Percentiles rank a stretch among this genome's conserved stretches.
phyloP scores from a whole-genome alignment of 2,113 vertebrate species.

The Ceuthmochares aereus region DNA sequence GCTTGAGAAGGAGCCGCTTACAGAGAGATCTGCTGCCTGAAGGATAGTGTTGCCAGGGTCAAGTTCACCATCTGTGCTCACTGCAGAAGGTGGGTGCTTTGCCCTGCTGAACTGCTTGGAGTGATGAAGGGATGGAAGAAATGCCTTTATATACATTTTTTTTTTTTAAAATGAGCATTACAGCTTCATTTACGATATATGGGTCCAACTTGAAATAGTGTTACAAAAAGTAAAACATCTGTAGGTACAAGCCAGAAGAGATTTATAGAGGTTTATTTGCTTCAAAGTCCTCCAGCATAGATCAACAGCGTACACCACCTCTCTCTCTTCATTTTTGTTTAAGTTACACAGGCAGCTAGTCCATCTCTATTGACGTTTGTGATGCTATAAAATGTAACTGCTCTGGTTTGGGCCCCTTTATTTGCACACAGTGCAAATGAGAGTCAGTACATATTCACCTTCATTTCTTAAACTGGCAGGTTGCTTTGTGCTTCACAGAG shows the following conservation, averaged over 20 bases:
- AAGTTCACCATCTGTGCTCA: not conserved
- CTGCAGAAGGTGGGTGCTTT: not conserved
- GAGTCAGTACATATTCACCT: not conserved
- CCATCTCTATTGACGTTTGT: not conserved
- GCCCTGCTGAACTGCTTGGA: not conserved
- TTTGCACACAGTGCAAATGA: not conserved
- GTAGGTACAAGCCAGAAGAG: not conserved
- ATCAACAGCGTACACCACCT: not conserved
- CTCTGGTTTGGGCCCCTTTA: not conserved
- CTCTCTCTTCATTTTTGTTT: not conserved
- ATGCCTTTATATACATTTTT: not conserved
- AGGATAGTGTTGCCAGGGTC: not conserved
- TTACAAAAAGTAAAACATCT: slow-evolving; percentile 33
- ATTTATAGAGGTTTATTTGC: not conserved
- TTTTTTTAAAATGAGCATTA: not conserved
- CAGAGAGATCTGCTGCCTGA: not conserved
- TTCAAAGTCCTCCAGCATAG: not conserved
- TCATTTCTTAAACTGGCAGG: not conserved
- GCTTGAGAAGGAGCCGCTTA: not conserved
- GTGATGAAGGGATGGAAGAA: not conserved
- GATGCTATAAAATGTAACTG: not conserved
- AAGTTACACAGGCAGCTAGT: not conserved
- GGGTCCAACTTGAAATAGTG: not conserved
- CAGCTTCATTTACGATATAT: slow-evolving; percentile 9
- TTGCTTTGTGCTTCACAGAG: not conserved